Conservation (phyloP, 2,888 invertebrate genomes). For the Rhaphigaster nebulosa region DNA sequence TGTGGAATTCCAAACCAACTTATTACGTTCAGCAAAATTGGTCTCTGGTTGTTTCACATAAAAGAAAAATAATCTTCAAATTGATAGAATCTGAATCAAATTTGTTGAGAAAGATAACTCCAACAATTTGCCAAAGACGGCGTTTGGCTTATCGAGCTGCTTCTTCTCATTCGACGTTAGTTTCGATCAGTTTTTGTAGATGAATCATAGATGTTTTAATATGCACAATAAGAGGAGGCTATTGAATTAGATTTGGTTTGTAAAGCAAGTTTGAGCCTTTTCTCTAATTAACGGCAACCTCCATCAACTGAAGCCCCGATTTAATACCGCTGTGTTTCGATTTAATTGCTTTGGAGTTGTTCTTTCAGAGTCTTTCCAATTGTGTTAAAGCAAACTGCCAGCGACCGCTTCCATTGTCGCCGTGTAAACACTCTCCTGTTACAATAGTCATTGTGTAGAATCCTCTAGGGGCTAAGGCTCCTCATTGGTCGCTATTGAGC, state of each 20-base stretch:
- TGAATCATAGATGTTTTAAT: background rate
- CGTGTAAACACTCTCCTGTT: background rate
- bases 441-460: slow-evolving; percentile 17
- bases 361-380: slow-evolving; percentile 18
- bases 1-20: too few relatives aligned
- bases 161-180: too few relatives aligned
- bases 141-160: too few relatives aligned
- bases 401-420: background rate
- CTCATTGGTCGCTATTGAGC: slow-evolving; percentile 34
- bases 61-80: too few relatives aligned
- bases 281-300: background rate
- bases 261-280: background rate
- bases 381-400: slow-evolving; percentile 23
- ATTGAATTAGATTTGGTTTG: background rate
- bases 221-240: background rate
- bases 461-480: background rate
- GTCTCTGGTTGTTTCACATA: too few relatives aligned
- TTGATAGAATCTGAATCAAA: too few relatives aligned
- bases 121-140: too few relatives aligned
- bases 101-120: too few relatives aligned
- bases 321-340: slow-evolving; percentile 12
- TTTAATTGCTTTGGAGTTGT: slow-evolving; percentile 48
- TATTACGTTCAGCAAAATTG: too few relatives aligned
- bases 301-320: background rate
- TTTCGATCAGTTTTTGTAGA: background rate